Evolutionary conservation across 2,888 invertebrate genomes (phyloP).

Genomic region (Chloroclysta siterata): DNA sequence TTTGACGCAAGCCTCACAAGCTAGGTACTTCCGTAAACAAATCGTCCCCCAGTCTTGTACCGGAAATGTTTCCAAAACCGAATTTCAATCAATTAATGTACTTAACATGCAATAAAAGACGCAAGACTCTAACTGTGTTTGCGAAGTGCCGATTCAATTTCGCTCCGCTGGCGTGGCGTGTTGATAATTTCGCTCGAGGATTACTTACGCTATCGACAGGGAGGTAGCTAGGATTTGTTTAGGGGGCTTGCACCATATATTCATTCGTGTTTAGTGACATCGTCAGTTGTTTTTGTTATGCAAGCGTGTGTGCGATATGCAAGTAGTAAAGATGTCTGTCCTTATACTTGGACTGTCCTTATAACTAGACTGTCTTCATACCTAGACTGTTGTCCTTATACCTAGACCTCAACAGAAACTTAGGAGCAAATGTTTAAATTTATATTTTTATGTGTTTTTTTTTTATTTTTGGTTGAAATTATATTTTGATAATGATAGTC

Average conservation of each 20-base stretch:
- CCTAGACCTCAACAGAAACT: too few relatives aligned
- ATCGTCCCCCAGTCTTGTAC: slow-evolving; percentile 34
- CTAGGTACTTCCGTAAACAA: slow-evolving; percentile 5
- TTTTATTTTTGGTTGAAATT: too few relatives aligned
- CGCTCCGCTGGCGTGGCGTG: slow-evolving; percentile 36
- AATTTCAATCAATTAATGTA: slow-evolving; percentile 75
- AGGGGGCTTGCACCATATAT: background rate
- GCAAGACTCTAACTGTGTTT: slow-evolving; percentile 71
- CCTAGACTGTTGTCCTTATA: too few relatives aligned
- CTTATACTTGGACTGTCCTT: too few relatives aligned
- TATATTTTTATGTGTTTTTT: too few relatives aligned
- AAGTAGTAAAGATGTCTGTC: too few relatives aligned
- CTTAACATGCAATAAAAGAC: slow-evolving; percentile 79
- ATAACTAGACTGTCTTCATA: too few relatives aligned
- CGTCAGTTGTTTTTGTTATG: too few relatives aligned
- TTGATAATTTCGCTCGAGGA: slow-evolving; percentile 36
- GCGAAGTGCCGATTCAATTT: slow-evolving; percentile 68
- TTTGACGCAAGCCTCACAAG: background rate
- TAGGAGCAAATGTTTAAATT: too few relatives aligned
- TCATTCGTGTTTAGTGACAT: too few relatives aligned
- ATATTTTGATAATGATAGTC: too few relatives aligned
- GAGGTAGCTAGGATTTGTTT: slow-evolving; percentile 3
- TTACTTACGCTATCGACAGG: slow-evolving; percentile 29
- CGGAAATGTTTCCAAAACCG: slow-evolving; percentile 55
- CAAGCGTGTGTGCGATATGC: too few relatives aligned